Percentiles rank a stretch among this genome's conserved stretches.
These are phyloP conservation scores for Caenorhabditis tropicalis DNA, from an alignment of 1,140 invertebrate species.

Conservation along the genomic window DNA sequence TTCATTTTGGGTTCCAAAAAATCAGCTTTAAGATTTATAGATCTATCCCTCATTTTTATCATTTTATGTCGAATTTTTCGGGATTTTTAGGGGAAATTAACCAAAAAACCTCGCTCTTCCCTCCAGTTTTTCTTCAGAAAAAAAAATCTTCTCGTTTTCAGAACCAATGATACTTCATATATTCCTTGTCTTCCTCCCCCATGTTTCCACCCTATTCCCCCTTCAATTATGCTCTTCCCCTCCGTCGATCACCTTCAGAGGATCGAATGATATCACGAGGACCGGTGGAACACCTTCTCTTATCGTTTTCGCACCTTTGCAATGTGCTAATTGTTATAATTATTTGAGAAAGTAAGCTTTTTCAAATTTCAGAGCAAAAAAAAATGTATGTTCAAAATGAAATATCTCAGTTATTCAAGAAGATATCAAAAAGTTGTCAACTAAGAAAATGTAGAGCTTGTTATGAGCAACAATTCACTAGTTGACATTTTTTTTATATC, in stretches of 20 bases:
- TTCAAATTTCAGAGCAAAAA: not conserved
- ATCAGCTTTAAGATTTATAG: not conserved
- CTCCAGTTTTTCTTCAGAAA: not conserved
- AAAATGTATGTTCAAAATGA: too few species aligned
- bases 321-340: slow-evolving; percentile 27
- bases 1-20: not conserved
- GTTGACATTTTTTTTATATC: too few species aligned
- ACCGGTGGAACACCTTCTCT: not conserved
- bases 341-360: not conserved
- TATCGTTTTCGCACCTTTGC: not conserved
- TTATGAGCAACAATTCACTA: too few species aligned
- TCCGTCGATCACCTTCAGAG: slow-evolving; percentile 14
- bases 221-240: not conserved
- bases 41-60: not conserved
- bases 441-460: too few species aligned
- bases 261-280: slow-evolving; percentile 3
- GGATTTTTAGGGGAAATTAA: not conserved
- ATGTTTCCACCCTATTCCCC: not conserved
- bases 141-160: not conserved
- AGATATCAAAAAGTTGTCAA: too few species aligned
- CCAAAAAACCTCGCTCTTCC: too few species aligned
- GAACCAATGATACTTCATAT: not conserved
- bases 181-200: not conserved
- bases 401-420: too few species aligned
- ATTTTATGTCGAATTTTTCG: not conserved